Conservation (phyloP, 2,797 vertebrate species). For the Gymnoscopelus braueri region DNA sequence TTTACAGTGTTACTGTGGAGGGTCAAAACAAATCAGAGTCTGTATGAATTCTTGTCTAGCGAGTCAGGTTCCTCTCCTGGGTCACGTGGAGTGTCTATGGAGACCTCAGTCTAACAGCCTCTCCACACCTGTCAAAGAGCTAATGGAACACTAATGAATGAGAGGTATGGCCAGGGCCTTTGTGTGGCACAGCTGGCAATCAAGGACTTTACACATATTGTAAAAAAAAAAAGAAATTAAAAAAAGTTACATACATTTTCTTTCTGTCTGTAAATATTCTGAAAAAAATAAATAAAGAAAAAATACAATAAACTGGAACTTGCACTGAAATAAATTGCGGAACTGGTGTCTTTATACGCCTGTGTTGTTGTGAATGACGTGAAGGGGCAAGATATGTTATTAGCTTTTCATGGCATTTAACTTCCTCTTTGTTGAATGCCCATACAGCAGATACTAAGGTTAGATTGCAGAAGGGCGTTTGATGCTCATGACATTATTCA, state of each 20-base stretch:
- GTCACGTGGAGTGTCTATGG: slow-evolving; percentile 32
- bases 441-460: neutral
- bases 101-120: slow-evolving; percentile 52
- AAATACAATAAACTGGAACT: slow-evolving; percentile 76
- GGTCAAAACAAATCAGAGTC: neutral
- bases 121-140: slow-evolving; percentile 40
- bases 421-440: slow-evolving; percentile 4
- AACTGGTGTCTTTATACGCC: slow-evolving; percentile 15
- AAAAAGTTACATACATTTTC: slow-evolving; percentile 49
- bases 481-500: neutral
- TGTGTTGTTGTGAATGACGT: neutral
- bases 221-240: slow-evolving; percentile 33
- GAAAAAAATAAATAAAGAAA: slow-evolving; percentile 43
- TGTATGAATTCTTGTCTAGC: slow-evolving; percentile 26
- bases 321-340: slow-evolving; percentile 62
- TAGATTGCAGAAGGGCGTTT: neutral
- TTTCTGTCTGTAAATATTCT: slow-evolving; percentile 81
- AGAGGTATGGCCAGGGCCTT: slow-evolving; percentile 48
- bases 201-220: slow-evolving; percentile 49
- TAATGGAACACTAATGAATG: slow-evolving; percentile 62
- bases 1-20: no score
- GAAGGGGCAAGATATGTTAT: neutral
- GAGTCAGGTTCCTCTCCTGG: slow-evolving; percentile 52
- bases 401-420: slow-evolving; percentile 4
- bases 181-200: slow-evolving; percentile 57